These are phyloP conservation scores for Pasiphila rectangulata DNA, from an alignment of 2,888 invertebrate genomes.

Conservation along the genomic window DNA sequence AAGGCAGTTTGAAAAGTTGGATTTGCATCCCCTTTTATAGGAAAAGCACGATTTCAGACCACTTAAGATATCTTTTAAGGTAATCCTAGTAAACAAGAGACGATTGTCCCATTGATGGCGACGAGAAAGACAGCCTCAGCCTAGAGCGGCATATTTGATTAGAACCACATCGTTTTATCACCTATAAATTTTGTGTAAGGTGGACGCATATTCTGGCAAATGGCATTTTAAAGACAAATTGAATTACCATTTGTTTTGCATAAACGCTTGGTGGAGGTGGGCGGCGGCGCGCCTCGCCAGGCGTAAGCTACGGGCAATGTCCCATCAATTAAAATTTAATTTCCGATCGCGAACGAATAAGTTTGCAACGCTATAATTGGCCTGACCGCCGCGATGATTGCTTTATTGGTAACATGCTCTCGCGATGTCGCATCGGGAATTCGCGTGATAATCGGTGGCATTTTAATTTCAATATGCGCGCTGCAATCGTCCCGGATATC, in stretches of 20 bases:
- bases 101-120: constrained; percentile 41
- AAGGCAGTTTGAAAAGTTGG: constrained; percentile 52
- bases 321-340: constrained; percentile 76
- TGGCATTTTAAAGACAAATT: constrained; percentile 61
- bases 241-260: constrained; percentile 72
- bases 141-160: constrained; percentile 16
- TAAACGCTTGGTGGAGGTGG: constrained; percentile 53
- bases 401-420: constrained; percentile 71
- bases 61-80: constrained; percentile 59
- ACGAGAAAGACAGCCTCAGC: constrained; percentile 32
- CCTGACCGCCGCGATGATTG: constrained; percentile 64
- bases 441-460: constrained; percentile 45
- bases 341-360: constrained; percentile 66
- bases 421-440: constrained; percentile 50
- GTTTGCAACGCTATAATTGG: constrained; percentile 68
- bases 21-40: constrained; percentile 63
- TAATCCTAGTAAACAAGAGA: constrained; percentile 46
- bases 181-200: background rate
- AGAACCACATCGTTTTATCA: background rate
- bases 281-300: constrained; percentile 40
- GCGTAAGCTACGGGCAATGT: constrained; percentile 42
- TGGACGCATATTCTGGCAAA: constrained; percentile 40
- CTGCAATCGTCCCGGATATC: constrained; percentile 31
- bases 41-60: constrained; percentile 52
- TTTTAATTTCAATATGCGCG: constrained; percentile 54